Conservation (phyloP, 2,797 vertebrate genomes). For the Triplophysa yarkandensis region DNA sequence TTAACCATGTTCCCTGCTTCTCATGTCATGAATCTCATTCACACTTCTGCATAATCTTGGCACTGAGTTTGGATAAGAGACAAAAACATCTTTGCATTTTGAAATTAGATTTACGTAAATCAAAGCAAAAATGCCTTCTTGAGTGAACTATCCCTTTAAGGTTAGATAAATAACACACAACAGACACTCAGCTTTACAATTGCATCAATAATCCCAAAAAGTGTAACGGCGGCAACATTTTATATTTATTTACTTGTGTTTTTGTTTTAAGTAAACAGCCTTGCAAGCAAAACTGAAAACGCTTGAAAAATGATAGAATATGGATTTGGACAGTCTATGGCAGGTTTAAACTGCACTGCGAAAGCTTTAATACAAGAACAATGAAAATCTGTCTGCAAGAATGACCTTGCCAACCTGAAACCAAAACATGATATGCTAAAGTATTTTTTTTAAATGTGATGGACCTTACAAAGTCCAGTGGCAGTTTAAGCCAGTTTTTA, state of each 20-base stretch:
- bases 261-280: constrained; percentile 8
- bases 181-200: not conserved
- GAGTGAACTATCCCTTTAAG: not conserved
- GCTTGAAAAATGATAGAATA: not conserved
- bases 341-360: constrained; percentile 59
- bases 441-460: constrained; percentile 83
- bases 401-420: constrained; percentile 68
- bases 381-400: not conserved
- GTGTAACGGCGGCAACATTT: not conserved
- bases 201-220: constrained; percentile 11
- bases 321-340: constrained; percentile 17
- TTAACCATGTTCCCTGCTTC: not conserved
- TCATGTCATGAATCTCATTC: not conserved
- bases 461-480: constrained; percentile 56
- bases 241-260: not conserved
- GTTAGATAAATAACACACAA: not conserved
- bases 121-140: not conserved
- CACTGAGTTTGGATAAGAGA: not conserved
- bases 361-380: constrained; percentile 1
- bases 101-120: too few species aligned
- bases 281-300: constrained; percentile 15
- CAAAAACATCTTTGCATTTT: not conserved
- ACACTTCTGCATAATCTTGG: not conserved
- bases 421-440: constrained; percentile 16
- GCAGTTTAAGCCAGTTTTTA: constrained; percentile 33